Evolutionary conservation across 2,113 vertebrate species (phyloP), one percentile per base, ranked within the genome.

Genomic region (Marcusenius ussheri): DNA sequence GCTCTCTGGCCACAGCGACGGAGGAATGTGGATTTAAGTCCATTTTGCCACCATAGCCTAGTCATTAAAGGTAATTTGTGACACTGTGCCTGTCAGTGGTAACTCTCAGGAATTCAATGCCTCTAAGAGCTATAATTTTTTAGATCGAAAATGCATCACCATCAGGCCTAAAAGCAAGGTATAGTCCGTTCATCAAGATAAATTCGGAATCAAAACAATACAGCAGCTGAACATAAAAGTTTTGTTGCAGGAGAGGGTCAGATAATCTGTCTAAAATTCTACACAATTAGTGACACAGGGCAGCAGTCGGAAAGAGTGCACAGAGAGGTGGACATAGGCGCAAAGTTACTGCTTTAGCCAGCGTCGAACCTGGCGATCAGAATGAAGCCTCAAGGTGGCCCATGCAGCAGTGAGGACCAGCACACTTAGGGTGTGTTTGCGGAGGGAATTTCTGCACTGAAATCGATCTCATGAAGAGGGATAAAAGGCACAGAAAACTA

Each of bases 31-130:
- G 39, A 77, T 83, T 51, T 24, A 47, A 70, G 84, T 90, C 89
- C 85, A 74, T 88, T 90, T 88, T 17, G n/a, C 89, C 49, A 53
- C 86, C 84, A 80, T 56, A 90, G 66, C 35, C 47, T 46, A 39
- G 66, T 88, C 58, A 90, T 90, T 88, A 70, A 86, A 86, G 83
- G 89, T 45, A 90, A 90, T 90, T 90, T 90, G 87, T 62, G 70
- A 83, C 51, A n/a, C 19, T 90, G 90, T 66, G 53, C 88, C 85
- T 53, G 86, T 88, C 86, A 42, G 45, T 31, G 58, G 66, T 56
- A 39, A 80, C 47, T 84, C 47, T 66, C 49, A 62, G 51, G 42
- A 66, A 84, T 85, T 56, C 89, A 66, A n/a, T 51, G 31, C 24
- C 39, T 87, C 74, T 49, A 47, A 42, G 39, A 83, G 50, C 24